A percentile compares a stretch with the other conserved stretches of the same genome.
These are phyloP conservation scores for Tapirus terrestris DNA, from an alignment of 2,113 vertebrate species.

Conservation along the genomic window DNA sequence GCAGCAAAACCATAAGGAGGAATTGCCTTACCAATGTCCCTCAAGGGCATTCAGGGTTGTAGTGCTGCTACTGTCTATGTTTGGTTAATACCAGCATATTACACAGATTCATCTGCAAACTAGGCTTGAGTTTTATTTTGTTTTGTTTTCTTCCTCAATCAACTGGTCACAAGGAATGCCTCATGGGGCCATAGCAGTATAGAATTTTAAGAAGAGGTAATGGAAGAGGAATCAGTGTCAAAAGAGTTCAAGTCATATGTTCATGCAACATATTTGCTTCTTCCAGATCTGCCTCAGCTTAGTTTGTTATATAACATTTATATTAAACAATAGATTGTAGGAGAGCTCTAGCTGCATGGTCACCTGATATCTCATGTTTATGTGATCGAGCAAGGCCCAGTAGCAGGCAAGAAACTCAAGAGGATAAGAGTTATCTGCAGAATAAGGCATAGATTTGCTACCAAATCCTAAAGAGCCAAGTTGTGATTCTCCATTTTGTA, in stretches of 20 bases:
- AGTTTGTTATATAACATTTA: background rate
- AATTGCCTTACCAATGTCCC: too few relatives aligned
- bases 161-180: background rate
- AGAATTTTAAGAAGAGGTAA: background rate
- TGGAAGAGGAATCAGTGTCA: too few relatives aligned
- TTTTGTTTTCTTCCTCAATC: background rate
- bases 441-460: background rate
- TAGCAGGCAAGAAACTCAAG: background rate
- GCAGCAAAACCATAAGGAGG: background rate
- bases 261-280: background rate
- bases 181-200: background rate
- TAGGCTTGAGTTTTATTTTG: background rate
- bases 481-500: background rate
- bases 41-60: background rate
- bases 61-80: too few relatives aligned
- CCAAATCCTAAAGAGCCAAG: background rate
- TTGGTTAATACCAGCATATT: background rate
- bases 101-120: background rate
- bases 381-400: background rate
- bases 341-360: background rate
- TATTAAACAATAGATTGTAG: background rate
- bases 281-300: background rate
- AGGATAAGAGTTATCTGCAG: background rate
- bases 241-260: background rate
- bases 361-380: background rate